phyloP scores from a whole-genome alignment of 2,888 invertebrate species.

The Platycheirus rosarum region DNA sequence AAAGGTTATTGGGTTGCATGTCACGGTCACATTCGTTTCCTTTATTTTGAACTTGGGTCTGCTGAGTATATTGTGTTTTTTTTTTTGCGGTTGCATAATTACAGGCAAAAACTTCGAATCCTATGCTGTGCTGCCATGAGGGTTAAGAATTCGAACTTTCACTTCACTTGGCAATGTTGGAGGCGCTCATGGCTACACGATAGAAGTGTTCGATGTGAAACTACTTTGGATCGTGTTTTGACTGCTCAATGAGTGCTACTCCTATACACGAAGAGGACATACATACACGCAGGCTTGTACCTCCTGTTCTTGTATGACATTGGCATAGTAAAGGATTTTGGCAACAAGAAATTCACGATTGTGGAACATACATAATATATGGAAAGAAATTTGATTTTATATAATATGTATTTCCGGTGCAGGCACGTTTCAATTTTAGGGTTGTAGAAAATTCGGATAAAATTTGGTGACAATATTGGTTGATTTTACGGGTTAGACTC shows the following conservation, averaged over 20 bases:
- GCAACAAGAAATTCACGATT: neutral
- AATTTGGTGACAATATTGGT: neutral
- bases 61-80: constrained; percentile 6
- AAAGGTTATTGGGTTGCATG: constrained; percentile 62
- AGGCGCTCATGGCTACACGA: constrained; percentile 37
- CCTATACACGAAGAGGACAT: too few relatives aligned
- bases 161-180: constrained; percentile 28
- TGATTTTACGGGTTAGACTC: constrained; percentile 6
- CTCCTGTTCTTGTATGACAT: constrained; percentile 1
- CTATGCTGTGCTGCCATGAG: constrained; percentile 20
- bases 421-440: constrained; percentile 1
- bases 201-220: constrained; percentile 42
- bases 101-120: constrained; percentile 25
- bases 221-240: constrained; percentile 53
- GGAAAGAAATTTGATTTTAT: neutral
- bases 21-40: constrained; percentile 67
- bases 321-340: constrained; percentile 3
- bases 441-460: neutral
- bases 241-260: constrained; percentile 51
- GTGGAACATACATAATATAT: neutral
- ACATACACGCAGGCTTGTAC: neutral
- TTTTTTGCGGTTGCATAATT: constrained; percentile 30
- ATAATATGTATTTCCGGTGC: neutral
- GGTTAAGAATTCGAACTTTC: constrained; percentile 43
- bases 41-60: constrained; percentile 38